These are phyloP conservation scores for Ectemnius continuus DNA, from an alignment of 2,888 invertebrate species.

Conservation along the genomic window DNA sequence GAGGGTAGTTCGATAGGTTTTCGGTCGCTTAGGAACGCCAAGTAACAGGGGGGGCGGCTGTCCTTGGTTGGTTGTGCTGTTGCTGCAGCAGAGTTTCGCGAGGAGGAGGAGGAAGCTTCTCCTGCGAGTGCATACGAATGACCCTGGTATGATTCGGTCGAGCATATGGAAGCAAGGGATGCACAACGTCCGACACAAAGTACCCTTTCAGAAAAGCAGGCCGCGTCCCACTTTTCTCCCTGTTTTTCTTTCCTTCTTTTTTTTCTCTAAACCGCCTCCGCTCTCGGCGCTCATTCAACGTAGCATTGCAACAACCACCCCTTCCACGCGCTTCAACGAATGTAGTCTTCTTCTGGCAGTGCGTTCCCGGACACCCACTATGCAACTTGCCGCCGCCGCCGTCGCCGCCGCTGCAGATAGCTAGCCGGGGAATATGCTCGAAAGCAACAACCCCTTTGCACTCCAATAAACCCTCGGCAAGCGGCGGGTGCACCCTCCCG, in stretches of 20 bases:
- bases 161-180: constrained; percentile 31
- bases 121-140: constrained; percentile 33
- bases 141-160: constrained; percentile 39
- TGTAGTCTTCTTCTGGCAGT: neutral
- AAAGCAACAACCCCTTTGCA: neutral
- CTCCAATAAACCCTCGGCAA: constrained; percentile 1
- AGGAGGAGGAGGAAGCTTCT: neutral
- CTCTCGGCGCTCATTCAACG: constrained; percentile 19
- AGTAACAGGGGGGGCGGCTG: neutral
- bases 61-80: neutral
- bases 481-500: neutral
- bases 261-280: constrained; percentile 27
- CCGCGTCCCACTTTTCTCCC: constrained; percentile 54
- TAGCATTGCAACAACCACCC: constrained; percentile 28
- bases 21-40: neutral
- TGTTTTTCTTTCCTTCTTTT: constrained; percentile 14
- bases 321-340: constrained; percentile 14
- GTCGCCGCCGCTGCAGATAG: too few relatives aligned
- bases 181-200: constrained; percentile 42
- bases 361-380: neutral
- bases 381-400: too few relatives aligned
- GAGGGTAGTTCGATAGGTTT: constrained; percentile 2
- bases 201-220: constrained; percentile 60
- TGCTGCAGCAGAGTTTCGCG: too few relatives aligned
- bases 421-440: neutral